Evolutionary conservation across 2,888 invertebrate species (phyloP).

Genomic region (Clepsis dumicolana): DNA sequence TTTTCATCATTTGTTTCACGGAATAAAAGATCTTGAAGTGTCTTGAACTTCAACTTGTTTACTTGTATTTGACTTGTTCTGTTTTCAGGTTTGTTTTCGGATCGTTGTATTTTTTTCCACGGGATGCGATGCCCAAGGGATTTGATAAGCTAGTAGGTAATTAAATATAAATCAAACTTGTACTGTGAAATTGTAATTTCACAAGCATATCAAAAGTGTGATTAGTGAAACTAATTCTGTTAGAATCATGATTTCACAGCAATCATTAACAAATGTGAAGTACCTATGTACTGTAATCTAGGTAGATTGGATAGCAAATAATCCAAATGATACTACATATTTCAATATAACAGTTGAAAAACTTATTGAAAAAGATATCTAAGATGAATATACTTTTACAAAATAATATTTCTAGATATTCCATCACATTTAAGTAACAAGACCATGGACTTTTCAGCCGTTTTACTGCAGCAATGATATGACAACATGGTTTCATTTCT

Average conservation of each 20-base stretch:
- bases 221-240: conserved; percentile 2
- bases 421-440: too few relatives aligned
- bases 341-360: too few relatives aligned
- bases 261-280: neutral
- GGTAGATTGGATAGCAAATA: neutral
- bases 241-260: neutral
- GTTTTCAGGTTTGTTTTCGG: conserved; percentile 39
- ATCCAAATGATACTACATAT: neutral
- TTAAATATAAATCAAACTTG: neutral
- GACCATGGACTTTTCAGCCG: too few relatives aligned
- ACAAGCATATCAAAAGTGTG: neutral
- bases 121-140: conserved; percentile 69
- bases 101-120: conserved; percentile 60
- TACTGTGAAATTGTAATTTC: conserved; percentile 6
- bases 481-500: too few relatives aligned
- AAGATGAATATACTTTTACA: too few relatives aligned
- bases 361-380: too few relatives aligned
- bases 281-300: too few relatives aligned
- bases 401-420: too few relatives aligned
- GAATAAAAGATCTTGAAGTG: conserved; percentile 62
- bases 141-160: conserved; percentile 35
- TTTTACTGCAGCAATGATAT: too few relatives aligned
- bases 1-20: conserved; percentile 54
- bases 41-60: conserved; percentile 45
- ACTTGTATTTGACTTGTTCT: conserved; percentile 51